phyloP scores from a whole-genome alignment of 2,113 vertebrate species.

The Mastomys coucha region DNA sequence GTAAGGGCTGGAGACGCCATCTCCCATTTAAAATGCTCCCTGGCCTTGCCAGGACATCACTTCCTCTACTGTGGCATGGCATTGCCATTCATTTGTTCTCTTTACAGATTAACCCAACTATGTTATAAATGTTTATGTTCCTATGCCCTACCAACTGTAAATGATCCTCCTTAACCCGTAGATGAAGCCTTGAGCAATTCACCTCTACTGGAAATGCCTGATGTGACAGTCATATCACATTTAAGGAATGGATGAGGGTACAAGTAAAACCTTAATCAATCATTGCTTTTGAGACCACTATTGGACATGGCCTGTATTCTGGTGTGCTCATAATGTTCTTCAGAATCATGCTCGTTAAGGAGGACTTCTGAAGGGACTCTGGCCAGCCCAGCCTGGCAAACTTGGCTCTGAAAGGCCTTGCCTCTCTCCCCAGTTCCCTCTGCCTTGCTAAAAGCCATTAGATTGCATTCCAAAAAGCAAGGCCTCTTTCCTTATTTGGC shows the following conservation, averaged over 20 bases:
- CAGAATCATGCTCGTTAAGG: background rate
- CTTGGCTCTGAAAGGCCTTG: background rate
- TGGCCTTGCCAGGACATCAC: background rate
- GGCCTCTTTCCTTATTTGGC: background rate
- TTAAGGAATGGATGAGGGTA: conserved; percentile 2
- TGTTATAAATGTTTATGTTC: background rate
- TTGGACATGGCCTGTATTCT: background rate
- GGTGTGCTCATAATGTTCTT: background rate
- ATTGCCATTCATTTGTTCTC: background rate
- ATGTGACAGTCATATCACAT: background rate
- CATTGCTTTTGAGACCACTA: background rate
- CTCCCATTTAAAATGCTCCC: background rate
- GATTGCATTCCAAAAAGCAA: background rate
- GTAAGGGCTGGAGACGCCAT: background rate
- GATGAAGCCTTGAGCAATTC: background rate
- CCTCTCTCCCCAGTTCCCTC: background rate
- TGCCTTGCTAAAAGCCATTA: background rate
- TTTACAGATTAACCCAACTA: background rate
- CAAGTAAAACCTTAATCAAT: background rate
- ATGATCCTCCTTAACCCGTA: background rate
- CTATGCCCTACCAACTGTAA: background rate
- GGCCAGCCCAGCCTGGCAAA: background rate
- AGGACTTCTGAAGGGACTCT: background rate
- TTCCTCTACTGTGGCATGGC: background rate
- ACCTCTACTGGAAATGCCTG: background rate